These are phyloP conservation scores for Urocolius indicus DNA, from an alignment of 2,113 vertebrate genomes.

Conservation along the genomic window DNA sequence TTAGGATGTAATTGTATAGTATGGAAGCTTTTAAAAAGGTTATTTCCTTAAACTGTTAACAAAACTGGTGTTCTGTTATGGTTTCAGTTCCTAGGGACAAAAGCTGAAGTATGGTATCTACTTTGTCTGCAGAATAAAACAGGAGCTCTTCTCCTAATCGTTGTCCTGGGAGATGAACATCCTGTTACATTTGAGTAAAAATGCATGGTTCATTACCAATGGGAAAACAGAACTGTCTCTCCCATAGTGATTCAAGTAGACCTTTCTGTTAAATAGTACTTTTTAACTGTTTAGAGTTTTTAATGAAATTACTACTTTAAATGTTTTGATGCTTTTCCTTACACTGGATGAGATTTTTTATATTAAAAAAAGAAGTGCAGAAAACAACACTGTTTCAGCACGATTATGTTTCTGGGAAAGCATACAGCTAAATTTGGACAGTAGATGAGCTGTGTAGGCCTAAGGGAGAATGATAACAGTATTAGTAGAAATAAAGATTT, in stretches of 20 bases:
- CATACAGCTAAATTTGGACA: neutral
- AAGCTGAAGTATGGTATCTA: conserved; percentile 41
- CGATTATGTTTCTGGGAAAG: neutral
- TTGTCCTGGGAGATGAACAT: conserved; percentile 60
- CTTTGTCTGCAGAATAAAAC: conserved; percentile 65
- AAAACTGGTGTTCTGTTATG: conserved; percentile 64
- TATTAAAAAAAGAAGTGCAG: neutral
- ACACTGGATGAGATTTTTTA: neutral
- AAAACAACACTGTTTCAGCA: neutral
- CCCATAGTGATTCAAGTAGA: neutral
- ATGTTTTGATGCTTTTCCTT: neutral
- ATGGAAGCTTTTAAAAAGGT: conserved; percentile 66
- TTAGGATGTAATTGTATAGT: conserved; percentile 5
- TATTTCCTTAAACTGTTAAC: conserved; percentile 66
- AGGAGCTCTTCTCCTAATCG: conserved; percentile 42
- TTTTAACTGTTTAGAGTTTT: neutral
- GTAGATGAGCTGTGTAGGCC: neutral
- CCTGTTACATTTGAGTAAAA: conserved; percentile 57
- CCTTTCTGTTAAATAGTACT: neutral
- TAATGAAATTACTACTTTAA: neutral
- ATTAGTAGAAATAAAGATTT: conserved; percentile 28
- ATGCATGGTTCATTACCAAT: conserved; percentile 54
- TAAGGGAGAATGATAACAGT: neutral
- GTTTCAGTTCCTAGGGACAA: conserved; percentile 50
- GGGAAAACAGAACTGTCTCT: conserved; percentile 38